These are phyloP conservation scores for Metacarcinus magister DNA, from an alignment of 2,888 invertebrate genomes.

Conservation along the genomic window DNA sequence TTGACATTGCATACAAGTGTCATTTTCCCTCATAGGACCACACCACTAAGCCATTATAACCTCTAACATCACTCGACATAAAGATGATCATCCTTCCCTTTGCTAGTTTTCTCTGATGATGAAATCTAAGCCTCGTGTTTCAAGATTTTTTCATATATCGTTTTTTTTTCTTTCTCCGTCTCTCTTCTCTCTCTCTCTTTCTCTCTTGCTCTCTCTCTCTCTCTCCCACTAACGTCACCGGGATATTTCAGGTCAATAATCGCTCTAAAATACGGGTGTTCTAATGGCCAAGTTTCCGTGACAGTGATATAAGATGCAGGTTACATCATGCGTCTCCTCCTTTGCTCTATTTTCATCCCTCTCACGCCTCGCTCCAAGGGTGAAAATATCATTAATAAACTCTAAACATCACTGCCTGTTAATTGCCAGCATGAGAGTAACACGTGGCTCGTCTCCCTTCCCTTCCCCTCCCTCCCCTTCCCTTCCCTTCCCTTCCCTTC, in stretches of 20 bases:
- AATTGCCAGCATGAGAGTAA: conserved; percentile 34
- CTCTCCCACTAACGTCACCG: neutral
- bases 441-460: conserved; percentile 5
- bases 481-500: neutral
- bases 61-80: neutral
- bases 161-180: neutral
- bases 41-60: neutral
- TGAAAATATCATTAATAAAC: neutral
- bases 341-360: neutral
- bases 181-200: neutral
- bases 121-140: conserved; percentile 30
- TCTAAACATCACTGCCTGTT: neutral
- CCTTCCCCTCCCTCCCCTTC: neutral
- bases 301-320: conserved; percentile 36
- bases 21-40: neutral
- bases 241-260: neutral
- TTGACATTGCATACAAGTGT: conserved; percentile 43
- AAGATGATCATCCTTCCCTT: neutral
- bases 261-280: neutral
- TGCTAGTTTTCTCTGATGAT: neutral
- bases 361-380: neutral
- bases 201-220: neutral
- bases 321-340: neutral
- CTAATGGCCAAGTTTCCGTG: conserved; percentile 21
- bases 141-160: neutral